These are phyloP conservation scores for Dendrocopos noguchii DNA, from an alignment of 2,113 vertebrate species.

Conservation along the genomic window DNA sequence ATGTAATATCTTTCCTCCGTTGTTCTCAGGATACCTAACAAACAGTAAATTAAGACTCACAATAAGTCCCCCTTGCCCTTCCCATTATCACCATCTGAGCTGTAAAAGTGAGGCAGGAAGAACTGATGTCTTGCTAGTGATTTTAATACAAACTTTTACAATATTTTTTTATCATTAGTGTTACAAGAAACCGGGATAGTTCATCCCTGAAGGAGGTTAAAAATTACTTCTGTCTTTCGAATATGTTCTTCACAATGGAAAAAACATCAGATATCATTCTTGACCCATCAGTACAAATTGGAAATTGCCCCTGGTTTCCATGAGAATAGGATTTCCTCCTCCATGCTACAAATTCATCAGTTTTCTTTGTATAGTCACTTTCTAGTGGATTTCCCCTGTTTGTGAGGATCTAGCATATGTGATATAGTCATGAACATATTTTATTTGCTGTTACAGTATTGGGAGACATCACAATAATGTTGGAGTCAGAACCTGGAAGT, in stretches of 20 bases:
- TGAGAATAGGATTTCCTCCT: background rate
- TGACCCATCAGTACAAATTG: background rate
- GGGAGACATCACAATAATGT: background rate
- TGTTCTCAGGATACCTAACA: background rate
- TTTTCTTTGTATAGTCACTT: background rate
- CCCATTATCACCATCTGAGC: background rate
- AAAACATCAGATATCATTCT: background rate
- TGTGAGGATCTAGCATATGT: background rate
- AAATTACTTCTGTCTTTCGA: background rate
- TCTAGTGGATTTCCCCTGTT: background rate
- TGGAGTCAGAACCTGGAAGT: background rate
- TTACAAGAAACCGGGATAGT: background rate
- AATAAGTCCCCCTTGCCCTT: background rate
- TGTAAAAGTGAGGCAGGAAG: background rate
- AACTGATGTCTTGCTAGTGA: background rate
- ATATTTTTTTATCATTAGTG: accelerated
- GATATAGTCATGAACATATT: background rate
- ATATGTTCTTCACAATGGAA: background rate
- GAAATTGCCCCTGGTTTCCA: background rate
- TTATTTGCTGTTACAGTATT: background rate
- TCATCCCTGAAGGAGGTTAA: background rate
- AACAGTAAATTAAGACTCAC: background rate
- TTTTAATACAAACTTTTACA: background rate
- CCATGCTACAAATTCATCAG: background rate
- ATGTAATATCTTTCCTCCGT: background rate